A percentile compares a stretch with the other conserved stretches of the same genome.
phyloP scores from a whole-genome alignment of 2,888 invertebrate species.

The Palloptera scutellata region DNA sequence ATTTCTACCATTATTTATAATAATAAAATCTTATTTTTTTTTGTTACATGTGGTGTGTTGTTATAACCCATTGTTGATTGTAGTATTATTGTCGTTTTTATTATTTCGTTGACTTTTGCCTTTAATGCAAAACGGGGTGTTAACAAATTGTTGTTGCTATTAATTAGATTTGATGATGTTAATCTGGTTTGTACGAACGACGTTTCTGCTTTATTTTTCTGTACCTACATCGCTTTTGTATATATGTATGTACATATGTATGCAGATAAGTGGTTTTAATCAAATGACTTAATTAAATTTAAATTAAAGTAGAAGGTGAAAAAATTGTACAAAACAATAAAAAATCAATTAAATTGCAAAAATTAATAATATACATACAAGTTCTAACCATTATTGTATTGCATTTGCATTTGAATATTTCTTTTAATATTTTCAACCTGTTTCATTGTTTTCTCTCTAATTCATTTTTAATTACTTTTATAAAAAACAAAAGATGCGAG shows the following conservation, averaged over 20 bases:
- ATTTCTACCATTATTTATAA: background rate
- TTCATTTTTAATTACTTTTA: background rate
- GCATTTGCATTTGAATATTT: too few relatives aligned
- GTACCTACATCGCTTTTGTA: background rate
- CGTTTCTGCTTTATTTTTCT: background rate
- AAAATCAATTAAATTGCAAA: background rate
- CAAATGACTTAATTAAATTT: conserved; percentile 22
- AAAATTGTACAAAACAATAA: too few relatives aligned
- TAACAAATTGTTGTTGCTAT: conserved; percentile 25
- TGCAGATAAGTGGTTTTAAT: background rate
- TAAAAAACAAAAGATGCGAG: conserved; percentile 6
- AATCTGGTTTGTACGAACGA: conserved; percentile 12
- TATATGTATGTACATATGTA: too few relatives aligned
- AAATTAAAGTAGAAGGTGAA: background rate
- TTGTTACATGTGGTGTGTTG: too few relatives aligned
- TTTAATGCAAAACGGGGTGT: conserved; percentile 21
- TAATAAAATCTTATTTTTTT: background rate
- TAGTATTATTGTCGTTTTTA: background rate
- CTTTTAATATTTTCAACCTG: background rate
- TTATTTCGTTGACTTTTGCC: background rate
- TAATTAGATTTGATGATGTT: conserved; percentile 27
- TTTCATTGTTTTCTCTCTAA: background rate
- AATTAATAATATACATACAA: background rate
- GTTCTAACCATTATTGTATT: background rate
- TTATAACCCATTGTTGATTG: background rate